Percentiles rank a stretch among this genome's conserved stretches.
Evolutionary conservation across 2,888 invertebrate species (phyloP).

Genomic region (Sympetrum striolatum): DNA sequence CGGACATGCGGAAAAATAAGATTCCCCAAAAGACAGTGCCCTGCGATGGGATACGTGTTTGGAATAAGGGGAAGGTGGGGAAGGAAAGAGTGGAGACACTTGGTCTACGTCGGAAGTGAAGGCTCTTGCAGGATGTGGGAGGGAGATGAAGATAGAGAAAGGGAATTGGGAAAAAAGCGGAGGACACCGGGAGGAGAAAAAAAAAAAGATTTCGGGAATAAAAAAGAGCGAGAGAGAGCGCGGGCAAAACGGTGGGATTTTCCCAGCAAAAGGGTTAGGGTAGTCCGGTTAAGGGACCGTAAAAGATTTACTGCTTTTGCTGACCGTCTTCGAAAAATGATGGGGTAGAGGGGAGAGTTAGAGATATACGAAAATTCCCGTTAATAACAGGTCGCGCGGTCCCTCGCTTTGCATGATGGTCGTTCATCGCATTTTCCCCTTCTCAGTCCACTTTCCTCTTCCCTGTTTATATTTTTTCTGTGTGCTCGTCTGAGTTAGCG

Average conservation of each 20-base stretch:
- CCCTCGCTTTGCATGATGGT: not conserved
- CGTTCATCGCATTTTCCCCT: not conserved
- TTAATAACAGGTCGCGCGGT: not conserved
- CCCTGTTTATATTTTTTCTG: not conserved
- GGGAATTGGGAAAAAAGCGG: not conserved
- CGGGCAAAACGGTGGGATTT: not conserved
- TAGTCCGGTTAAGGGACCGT: not conserved
- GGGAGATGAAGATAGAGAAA: not conserved
- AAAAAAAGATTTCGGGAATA: not conserved
- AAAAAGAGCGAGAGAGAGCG: not conserved
- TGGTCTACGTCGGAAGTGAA: not conserved
- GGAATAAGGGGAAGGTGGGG: not conserved
- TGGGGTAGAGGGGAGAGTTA: not conserved
- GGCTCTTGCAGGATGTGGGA: not conserved
- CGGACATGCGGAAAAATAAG: constrained; percentile 41
- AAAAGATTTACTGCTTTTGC: constrained; percentile 22
- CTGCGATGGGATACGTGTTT: constrained; percentile 6
- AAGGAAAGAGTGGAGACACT: not conserved
- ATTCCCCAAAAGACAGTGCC: constrained; percentile 26
- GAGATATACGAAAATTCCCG: not conserved
- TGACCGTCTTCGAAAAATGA: not conserved
- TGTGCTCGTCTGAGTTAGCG: not conserved
- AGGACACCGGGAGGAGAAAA: not conserved
- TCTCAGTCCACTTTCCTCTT: too few relatives aligned
- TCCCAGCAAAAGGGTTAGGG: not conserved